Conservation (phyloP, 2,797 vertebrate genomes). For the Garrulus glandarius region DNA sequence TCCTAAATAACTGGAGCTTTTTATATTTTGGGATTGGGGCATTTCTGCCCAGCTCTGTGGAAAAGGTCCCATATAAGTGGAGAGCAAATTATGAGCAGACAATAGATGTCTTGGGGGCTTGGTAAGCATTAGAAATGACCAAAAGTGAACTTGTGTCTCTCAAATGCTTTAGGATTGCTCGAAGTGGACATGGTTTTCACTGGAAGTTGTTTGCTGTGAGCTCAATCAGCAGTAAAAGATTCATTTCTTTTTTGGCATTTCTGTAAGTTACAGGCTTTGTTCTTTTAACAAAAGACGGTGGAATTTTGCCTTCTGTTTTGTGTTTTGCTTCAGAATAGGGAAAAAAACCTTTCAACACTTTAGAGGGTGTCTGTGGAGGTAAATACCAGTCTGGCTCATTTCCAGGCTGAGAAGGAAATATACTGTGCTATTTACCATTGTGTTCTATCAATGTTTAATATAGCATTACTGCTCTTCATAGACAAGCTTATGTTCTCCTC, state of each 20-base stretch:
- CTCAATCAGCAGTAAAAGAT: not conserved
- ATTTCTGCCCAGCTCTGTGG: not conserved
- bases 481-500: not conserved
- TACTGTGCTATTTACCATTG: not conserved
- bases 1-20: not conserved
- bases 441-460: not conserved
- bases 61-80: not conserved
- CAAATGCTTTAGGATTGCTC: not conserved
- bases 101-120: not conserved
- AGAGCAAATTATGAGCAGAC: not conserved
- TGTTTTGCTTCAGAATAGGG: not conserved
- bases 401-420: not conserved
- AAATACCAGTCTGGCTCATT: not conserved
- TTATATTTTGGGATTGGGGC: not conserved
- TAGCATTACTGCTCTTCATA: not conserved
- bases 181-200: not conserved
- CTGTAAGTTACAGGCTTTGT: not conserved
- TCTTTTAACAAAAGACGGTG: not conserved
- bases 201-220: not conserved
- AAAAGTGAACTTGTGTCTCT: not conserved
- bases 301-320: not conserved
- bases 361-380: not conserved
- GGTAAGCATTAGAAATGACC: not conserved
- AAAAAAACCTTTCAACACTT: not conserved
- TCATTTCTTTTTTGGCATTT: not conserved